Evolutionary conservation across 2,113 vertebrate genomes (phyloP).

Genomic region (Eulemur rufifrons): DNA sequence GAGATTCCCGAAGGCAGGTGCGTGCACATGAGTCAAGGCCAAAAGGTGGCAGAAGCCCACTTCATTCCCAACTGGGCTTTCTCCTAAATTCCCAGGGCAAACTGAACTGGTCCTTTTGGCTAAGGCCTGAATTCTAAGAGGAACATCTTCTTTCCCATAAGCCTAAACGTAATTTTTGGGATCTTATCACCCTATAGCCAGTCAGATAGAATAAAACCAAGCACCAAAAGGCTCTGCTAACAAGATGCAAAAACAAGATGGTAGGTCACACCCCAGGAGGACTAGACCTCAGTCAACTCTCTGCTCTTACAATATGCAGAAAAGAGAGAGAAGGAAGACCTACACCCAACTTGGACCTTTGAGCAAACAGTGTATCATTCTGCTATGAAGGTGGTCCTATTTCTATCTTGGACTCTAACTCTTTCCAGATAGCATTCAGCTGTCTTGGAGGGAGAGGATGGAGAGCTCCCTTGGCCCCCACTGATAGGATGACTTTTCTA

Average conservation of each 20-base stretch:
- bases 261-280: neutral
- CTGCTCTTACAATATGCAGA: neutral
- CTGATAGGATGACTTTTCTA: neutral
- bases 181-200: neutral
- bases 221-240: neutral
- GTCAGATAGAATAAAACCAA: neutral
- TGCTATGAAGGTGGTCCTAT: neutral
- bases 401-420: neutral
- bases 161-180: neutral
- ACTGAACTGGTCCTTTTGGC: neutral
- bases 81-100: neutral
- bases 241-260: neutral
- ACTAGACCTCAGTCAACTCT: neutral
- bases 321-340: neutral
- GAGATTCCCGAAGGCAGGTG: neutral
- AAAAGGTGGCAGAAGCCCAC: too few species aligned
- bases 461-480: neutral
- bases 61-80: neutral
- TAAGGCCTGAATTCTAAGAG: neutral
- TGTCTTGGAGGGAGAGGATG: neutral
- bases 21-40: fast-evolving
- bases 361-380: neutral
- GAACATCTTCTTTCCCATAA: neutral
- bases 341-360: neutral
- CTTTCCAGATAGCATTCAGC: neutral